A percentile compares a stretch with the other conserved stretches of the same genome.
Conservation (phyloP, 2,113 vertebrate species). For the Noturus placidus region DNA sequence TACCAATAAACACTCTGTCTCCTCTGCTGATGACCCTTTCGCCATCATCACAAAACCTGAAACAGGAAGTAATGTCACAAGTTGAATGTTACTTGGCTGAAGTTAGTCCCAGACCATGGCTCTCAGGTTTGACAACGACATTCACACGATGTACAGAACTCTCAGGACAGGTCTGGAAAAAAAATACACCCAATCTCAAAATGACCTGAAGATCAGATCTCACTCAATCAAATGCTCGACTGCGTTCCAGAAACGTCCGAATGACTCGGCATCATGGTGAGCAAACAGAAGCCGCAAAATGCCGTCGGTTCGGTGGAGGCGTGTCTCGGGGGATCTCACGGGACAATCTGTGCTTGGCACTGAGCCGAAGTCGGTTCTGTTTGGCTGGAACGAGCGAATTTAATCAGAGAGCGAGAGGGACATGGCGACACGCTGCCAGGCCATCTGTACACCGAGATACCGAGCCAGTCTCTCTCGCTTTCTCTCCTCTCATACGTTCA, state of each 20-base stretch:
- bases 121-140: not conserved
- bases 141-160: not conserved
- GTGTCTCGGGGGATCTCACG: not conserved
- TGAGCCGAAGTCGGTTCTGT: not conserved
- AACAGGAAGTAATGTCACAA: not conserved
- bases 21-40: not conserved
- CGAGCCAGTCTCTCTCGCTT: not conserved
- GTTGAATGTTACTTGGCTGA: not conserved
- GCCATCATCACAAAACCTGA: not conserved
- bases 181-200: not conserved
- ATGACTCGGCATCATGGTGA: not conserved
- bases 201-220: not conserved
- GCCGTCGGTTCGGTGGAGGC: not conserved
- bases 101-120: not conserved
- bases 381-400: conserved; percentile 23
- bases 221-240: not conserved
- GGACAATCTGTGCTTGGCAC: conserved; percentile 24
- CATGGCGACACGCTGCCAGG: conserved; percentile 21
- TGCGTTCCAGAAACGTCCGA: not conserved
- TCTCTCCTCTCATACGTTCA: not conserved
- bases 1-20: not conserved
- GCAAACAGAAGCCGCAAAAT: not conserved
- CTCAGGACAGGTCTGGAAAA: not conserved
- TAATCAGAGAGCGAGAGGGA: conserved; percentile 25
- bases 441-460: conserved; percentile 14